phyloP scores from a whole-genome alignment of 2,888 invertebrate genomes.

The Hololepta plana region DNA sequence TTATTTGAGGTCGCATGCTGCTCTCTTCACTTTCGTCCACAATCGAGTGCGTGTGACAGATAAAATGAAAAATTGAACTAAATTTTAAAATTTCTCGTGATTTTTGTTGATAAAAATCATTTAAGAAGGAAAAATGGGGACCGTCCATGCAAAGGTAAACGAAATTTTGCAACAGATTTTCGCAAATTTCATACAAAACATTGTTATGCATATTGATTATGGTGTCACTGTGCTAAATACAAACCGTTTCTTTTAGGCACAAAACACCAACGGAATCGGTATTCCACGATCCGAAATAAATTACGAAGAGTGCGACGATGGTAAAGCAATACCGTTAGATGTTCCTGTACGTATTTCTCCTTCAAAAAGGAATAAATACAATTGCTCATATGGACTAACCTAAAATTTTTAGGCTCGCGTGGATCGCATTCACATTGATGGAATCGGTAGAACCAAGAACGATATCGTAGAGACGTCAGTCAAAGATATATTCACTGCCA shows the following conservation, averaged over 20 bases:
- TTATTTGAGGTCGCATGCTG: too few relatives aligned
- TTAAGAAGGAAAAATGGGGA: too few relatives aligned
- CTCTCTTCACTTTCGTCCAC: too few relatives aligned
- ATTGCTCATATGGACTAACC: constrained; percentile 5
- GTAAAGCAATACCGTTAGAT: constrained; percentile 31
- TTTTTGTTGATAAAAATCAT: too few relatives aligned
- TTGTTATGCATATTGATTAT: too few relatives aligned
- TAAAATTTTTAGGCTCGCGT: constrained; percentile 49
- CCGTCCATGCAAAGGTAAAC: constrained; percentile 27
- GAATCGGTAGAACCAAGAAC: constrained; percentile 71
- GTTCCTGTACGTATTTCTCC: constrained; percentile 26
- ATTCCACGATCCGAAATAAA: constrained; percentile 12
- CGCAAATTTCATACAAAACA: too few relatives aligned
- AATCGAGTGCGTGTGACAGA: too few relatives aligned
- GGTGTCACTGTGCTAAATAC: too few relatives aligned
- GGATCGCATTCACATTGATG: constrained; percentile 71
- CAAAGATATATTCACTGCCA: constrained; percentile 63
- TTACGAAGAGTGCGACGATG: constrained; percentile 15
- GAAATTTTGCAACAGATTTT: constrained; percentile 10
- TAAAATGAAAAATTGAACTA: too few relatives aligned
- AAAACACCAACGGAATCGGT: too few relatives aligned
- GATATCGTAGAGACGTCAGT: constrained; percentile 70
- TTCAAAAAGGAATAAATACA: neutral
- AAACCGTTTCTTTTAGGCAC: too few relatives aligned
- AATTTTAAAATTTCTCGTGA: too few relatives aligned